Evolutionary conservation across 2,888 invertebrate genomes (phyloP).

Genomic region (Nasonovia ribisnigri): DNA sequence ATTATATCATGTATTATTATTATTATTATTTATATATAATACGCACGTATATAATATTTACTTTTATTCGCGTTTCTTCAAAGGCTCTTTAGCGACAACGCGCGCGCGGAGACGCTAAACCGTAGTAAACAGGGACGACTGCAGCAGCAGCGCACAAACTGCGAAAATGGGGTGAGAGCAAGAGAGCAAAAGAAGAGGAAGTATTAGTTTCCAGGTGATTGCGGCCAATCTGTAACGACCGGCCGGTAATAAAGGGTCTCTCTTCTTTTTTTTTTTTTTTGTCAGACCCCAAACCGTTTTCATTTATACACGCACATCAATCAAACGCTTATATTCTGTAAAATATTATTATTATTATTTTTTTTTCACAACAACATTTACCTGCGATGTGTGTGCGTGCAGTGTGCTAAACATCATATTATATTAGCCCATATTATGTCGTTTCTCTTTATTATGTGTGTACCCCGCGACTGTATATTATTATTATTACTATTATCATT

Average conservation of each 20-base stretch:
- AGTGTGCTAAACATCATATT: slow-evolving; percentile 61
- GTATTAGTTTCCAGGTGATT: slow-evolving; percentile 65
- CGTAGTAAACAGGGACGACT: background rate
- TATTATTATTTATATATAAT: background rate
- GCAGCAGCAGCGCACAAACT: background rate
- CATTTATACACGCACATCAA: slow-evolving; percentile 64
- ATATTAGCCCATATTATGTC: slow-evolving; percentile 64
- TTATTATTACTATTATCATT: slow-evolving; percentile 47
- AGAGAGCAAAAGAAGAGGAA: slow-evolving; percentile 60
- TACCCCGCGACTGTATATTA: slow-evolving; percentile 61
- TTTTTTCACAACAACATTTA: slow-evolving; percentile 65
- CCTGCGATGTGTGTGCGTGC: slow-evolving; percentile 43
- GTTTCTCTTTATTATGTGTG: slow-evolving; percentile 52
- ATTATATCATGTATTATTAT: background rate
- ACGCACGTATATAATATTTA: background rate
- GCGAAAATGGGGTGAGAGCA: slow-evolving; percentile 41
- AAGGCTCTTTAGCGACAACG: background rate
- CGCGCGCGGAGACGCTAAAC: slow-evolving; percentile 33
- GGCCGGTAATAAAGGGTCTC: slow-evolving; percentile 60
- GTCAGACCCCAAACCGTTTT: slow-evolving; percentile 64
- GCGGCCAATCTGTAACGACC: slow-evolving; percentile 65
- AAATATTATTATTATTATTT: slow-evolving; percentile 9
- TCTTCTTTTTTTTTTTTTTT: slow-evolving; percentile 34
- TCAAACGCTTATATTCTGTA: slow-evolving; percentile 64
- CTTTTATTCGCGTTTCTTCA: background rate